Base-by-base conservation (phyloP, 1,140 invertebrate species). In the Nasonia longicornis region DNA sequence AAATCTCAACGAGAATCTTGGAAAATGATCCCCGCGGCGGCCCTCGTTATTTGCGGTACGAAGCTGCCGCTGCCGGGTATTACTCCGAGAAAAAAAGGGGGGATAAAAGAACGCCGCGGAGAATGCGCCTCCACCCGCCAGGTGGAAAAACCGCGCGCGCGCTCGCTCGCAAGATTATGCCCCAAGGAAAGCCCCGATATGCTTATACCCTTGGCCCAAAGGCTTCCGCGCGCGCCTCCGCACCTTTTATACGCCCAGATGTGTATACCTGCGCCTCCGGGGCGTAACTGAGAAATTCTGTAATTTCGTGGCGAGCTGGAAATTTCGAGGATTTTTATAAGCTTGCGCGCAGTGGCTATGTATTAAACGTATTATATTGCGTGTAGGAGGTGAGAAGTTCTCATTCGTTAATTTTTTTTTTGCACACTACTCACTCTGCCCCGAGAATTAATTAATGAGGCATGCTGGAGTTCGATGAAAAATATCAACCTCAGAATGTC, bases 41-140 rank as follows among this genome's bases (percentile, higher is more conserved):
- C 20, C 71, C 69, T 79, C 69, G 82, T 83, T 81, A 81, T 78
- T 63, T 58, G 77, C 75, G 76, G 70, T 58, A 58, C 29, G 31
- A 22, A 64, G 29, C 26, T 22, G 73, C 20, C 1, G 48, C 16
- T 58, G 52, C 20, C 20, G 52, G 52, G 20, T 58, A 58, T 58
- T 58, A 58, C 14, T 11, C n/a, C 67, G 52, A 31, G 16, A 11
- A 70, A 74, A 79, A 75, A 83, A 67, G 71, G 42, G 42, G 16
- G n/a, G 20, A 67, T 64, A 77, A 58, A 71, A 71, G 67, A 14
- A n/a, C 48, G 16, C 22, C 22, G 12, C 8, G 45, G 63, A 31
- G 74, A 83, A 74, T 72, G 73, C 77, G 67, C 8, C 22, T 31
- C 64, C 64, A 72, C 64, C 16, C 73, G 38, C 67, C 66, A 82